Conservation (phyloP, 2,797 vertebrate species). For the Psittacula echo region DNA sequence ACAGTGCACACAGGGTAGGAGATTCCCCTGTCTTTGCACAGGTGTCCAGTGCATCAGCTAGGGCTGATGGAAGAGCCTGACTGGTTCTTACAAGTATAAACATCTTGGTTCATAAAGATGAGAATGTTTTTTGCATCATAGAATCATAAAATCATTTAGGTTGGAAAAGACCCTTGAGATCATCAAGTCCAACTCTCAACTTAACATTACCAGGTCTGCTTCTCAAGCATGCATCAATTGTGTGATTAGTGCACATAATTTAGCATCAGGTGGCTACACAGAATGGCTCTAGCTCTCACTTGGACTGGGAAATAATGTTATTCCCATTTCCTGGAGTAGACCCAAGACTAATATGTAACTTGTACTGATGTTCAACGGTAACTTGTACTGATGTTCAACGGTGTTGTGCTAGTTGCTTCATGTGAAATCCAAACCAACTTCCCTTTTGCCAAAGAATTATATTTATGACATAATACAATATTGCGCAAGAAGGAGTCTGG, state of each 20-base stretch:
- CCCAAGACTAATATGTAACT: neutral
- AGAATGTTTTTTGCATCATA: neutral
- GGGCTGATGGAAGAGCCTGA: neutral
- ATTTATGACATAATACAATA: neutral
- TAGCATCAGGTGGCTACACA: neutral
- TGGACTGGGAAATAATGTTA: neutral
- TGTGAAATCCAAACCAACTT: neutral
- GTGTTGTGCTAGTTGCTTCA: neutral
- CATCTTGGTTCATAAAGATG: fast-evolving
- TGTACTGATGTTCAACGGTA: neutral
- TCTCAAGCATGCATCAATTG: neutral
- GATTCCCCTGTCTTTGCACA: neutral
- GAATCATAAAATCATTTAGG: neutral
- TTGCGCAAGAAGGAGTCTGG: neutral
- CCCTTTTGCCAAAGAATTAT: neutral
- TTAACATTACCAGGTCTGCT: neutral
- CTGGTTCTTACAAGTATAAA: neutral
- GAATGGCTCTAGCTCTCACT: neutral
- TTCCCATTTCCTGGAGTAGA: neutral
- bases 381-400: neutral
- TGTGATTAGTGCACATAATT: neutral
- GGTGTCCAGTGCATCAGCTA: neutral
- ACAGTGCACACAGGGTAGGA: neutral
- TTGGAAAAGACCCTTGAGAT: neutral
- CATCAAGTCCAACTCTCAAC: neutral